Evolutionary conservation across 2,888 invertebrate genomes (phyloP).

Genomic region (Quadroppia sp.): DNA sequence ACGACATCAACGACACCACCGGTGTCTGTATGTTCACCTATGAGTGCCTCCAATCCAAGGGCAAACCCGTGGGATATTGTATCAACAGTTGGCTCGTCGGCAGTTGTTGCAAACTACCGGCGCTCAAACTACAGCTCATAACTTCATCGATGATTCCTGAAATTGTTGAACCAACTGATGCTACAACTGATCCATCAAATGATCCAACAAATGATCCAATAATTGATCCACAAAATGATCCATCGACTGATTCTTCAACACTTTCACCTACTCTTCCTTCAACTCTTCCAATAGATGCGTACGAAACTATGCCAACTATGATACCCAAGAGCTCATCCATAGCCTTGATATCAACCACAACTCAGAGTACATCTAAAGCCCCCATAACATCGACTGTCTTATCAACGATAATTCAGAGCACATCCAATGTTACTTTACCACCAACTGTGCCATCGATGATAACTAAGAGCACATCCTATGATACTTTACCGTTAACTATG

Average conservation of each 20-base stretch:
- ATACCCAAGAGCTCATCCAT: background rate
- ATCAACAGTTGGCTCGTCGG: slow-evolving; percentile 91
- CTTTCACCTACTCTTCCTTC: background rate
- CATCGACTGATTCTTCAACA: slow-evolving; percentile 8
- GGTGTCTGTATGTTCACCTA: slow-evolving; percentile 92
- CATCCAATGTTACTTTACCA: too few species aligned
- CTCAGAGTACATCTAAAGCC: too few species aligned
- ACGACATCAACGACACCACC: background rate
- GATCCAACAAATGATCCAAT: slow-evolving; percentile 52
- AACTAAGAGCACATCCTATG: too few species aligned
- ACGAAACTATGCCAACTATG: too few species aligned
- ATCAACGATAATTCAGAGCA: background rate
- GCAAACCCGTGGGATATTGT: slow-evolving; percentile 84
- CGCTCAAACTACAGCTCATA: slow-evolving; percentile 2
- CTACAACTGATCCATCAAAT: slow-evolving; percentile 36
- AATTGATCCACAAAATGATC: slow-evolving; percentile 15
- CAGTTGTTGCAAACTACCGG: slow-evolving; percentile 73
- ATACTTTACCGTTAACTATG: too few species aligned
- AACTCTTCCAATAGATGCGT: too few species aligned
- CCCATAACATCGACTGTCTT: background rate
- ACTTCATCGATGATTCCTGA: too few species aligned
- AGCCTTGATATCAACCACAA: background rate
- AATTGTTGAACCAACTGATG: slow-evolving; percentile 38
- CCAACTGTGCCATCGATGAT: background rate
- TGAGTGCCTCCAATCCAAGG: slow-evolving; percentile 83